phyloP scores from a whole-genome alignment of 2,113 vertebrate species.

The Vulpes lagopus region DNA sequence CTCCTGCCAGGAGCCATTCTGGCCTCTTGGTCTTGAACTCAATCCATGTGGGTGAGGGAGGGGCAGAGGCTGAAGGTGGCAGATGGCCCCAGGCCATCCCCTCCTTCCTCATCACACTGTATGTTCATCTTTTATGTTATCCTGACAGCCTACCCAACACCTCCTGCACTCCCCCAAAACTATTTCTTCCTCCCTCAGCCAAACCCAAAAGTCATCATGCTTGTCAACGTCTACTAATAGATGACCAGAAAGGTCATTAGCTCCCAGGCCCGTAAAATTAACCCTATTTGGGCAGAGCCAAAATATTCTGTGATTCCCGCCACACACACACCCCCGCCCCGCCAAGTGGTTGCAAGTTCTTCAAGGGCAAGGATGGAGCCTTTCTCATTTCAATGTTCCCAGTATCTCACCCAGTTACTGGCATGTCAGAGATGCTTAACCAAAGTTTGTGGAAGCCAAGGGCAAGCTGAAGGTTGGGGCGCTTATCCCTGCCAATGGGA shows the following conservation, averaged over 20 bases:
- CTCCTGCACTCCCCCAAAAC: background rate
- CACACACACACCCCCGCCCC: too few species aligned
- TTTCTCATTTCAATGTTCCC: background rate
- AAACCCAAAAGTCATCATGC: too few species aligned
- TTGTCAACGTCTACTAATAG: background rate
- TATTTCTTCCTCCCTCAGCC: background rate
- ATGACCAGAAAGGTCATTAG: background rate
- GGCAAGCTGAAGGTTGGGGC: background rate
- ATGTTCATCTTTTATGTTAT: background rate
- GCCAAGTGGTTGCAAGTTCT: background rate
- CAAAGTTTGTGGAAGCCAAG: background rate
- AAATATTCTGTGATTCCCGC: background rate
- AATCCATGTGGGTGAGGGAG: too few species aligned
- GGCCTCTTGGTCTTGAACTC: background rate
- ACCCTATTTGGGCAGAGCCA: background rate
- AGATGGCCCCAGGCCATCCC: background rate
- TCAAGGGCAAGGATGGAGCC: background rate
- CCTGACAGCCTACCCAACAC: background rate
- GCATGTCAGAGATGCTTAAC: rapidly evolving
- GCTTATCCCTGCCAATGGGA: background rate
- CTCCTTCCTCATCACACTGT: background rate
- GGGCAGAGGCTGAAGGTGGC: background rate
- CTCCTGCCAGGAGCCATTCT: background rate
- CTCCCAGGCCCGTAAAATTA: background rate
- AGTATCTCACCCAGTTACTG: background rate